phyloP scores from a whole-genome alignment of 1,140 invertebrate genomes.

The Formica exsecta region DNA sequence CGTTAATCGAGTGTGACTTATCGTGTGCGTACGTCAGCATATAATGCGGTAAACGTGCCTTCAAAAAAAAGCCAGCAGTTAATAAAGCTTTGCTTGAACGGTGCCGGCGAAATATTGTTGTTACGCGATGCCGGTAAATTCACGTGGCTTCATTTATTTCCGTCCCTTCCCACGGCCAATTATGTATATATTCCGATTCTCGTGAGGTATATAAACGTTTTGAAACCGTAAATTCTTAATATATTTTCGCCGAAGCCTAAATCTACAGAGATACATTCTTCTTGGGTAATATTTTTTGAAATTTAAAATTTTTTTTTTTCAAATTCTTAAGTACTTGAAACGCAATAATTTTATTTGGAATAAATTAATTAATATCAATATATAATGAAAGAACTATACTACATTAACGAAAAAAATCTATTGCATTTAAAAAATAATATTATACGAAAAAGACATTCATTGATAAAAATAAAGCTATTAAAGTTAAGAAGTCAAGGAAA shows the following conservation, averaged over 20 bases:
- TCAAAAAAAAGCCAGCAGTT: slow-evolving; percentile 8
- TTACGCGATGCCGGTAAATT: slow-evolving; percentile 21
- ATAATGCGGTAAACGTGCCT: slow-evolving; percentile 11
- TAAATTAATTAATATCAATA: neutral
- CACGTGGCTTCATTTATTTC: slow-evolving; percentile 31
- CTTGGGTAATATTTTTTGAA: neutral
- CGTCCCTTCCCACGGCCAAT: slow-evolving; percentile 41
- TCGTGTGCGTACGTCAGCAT: slow-evolving; percentile 15
- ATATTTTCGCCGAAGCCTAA: neutral
- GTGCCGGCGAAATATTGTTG: slow-evolving; percentile 40
- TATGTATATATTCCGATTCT: slow-evolving; percentile 25
- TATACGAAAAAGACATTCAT: neutral
- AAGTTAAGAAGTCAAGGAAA: neutral
- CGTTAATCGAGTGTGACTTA: slow-evolving; percentile 67
- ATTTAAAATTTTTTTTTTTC: no score
- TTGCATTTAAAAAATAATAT: neutral
- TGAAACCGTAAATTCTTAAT: slow-evolving; percentile 7
- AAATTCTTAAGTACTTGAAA: neutral
- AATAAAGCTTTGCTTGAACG: slow-evolving; percentile 28
- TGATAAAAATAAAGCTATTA: neutral
- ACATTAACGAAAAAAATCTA: neutral
- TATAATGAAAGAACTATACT: neutral
- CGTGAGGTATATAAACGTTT: neutral
- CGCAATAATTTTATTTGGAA: neutral
- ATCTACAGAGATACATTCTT: neutral